phyloP scores from a whole-genome alignment of 2,113 vertebrate genomes.

The Oryzias celebensis region DNA sequence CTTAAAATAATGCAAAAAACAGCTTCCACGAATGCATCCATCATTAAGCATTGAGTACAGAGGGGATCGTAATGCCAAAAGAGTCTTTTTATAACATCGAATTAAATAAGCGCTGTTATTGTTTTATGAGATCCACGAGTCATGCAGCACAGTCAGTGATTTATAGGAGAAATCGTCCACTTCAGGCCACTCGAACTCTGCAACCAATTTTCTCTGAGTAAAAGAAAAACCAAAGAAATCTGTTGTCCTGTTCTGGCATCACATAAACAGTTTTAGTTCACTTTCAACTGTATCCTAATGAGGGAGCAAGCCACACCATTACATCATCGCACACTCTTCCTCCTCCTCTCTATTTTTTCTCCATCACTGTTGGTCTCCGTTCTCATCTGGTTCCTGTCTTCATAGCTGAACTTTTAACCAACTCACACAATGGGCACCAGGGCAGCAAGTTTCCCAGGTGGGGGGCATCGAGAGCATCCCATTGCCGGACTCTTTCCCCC shows the following conservation, averaged over 20 bases:
- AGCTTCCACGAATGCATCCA: too few relatives aligned
- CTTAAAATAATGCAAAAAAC: too few relatives aligned
- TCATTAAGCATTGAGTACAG: too few relatives aligned
- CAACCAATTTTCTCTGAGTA: slow-evolving; percentile 53
- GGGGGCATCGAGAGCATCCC: slow-evolving; percentile 24
- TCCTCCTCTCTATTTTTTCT: slow-evolving; percentile 2
- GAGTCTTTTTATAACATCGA: too few relatives aligned
- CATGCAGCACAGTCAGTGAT: too few relatives aligned
- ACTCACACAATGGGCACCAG: slow-evolving; percentile 36
- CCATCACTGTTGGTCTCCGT: slow-evolving; percentile 28
- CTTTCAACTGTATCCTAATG: slow-evolving; percentile 63
- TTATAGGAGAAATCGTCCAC: slow-evolving; percentile 28
- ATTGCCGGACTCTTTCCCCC: slow-evolving; percentile 44
- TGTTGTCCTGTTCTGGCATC: slow-evolving; percentile 61
- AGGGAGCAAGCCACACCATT: slow-evolving; percentile 55
- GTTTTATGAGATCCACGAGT: too few relatives aligned
- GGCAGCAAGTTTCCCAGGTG: slow-evolving; percentile 14
- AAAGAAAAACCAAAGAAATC: slow-evolving; percentile 68
- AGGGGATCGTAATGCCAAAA: too few relatives aligned
- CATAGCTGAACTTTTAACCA: too few relatives aligned
- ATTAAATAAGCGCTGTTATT: too few relatives aligned
- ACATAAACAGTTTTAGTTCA: slow-evolving; percentile 63
- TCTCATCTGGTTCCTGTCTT: slow-evolving; percentile 12
- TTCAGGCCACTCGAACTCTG: slow-evolving; percentile 43
- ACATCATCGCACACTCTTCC: slow-evolving; percentile 51